Base-by-base conservation (phyloP, 2,797 vertebrate species). In the Scleropages formosus region DNA sequence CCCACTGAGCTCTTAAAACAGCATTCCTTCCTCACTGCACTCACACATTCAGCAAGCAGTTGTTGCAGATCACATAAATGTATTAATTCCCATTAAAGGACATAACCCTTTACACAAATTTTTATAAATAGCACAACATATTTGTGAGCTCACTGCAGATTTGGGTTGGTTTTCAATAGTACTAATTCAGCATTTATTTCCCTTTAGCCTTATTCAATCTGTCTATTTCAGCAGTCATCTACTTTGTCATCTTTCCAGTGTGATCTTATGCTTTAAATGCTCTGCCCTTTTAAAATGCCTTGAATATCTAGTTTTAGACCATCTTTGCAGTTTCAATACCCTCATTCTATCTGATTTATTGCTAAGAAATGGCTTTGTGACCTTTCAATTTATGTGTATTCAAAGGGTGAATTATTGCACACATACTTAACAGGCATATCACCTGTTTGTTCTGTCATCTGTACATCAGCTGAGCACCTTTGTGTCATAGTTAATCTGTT, bases 261-360 rank as follows among this genome's bases (percentile, higher is more conserved):
- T 69, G 47, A 69, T 51, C 67, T 69, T 53, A 51, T 49, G 51
- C 39, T 69, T 49, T 69, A 69, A 69, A 69, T 22, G 51, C 20
- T 26, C 67, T 49, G 49, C 20, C 67, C 22, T 69, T 39, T 39
- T 39, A 39, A 39, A 39, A 69, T 49, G 44, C 67, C 49, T 53
- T 20, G 46, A 13, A 24, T 69, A 51, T 53, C 47, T 18, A 6
- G 31, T 9, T 56, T 18, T 56, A 56, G 24, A 18, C 44, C 22
- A 22, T 47, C 26, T 44, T 69, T 69, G 67, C 16, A 69, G n/a
- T 69, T 69, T 69, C 51, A 24, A 24, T 49, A 49, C 67, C 49
- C 51, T 24, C 67, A 69, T 46, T 13, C 69, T 53, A 39, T 49
- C 53, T 69, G 47, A 49, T 53, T 60, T 61, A 47, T 69, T 53